Evolutionary conservation across 30 jellyfish, hydroid and myxozoan genomes (phyloP), one percentile per base, ranked within the genome.

Genomic region (Chironex yamaguchii): DNA sequence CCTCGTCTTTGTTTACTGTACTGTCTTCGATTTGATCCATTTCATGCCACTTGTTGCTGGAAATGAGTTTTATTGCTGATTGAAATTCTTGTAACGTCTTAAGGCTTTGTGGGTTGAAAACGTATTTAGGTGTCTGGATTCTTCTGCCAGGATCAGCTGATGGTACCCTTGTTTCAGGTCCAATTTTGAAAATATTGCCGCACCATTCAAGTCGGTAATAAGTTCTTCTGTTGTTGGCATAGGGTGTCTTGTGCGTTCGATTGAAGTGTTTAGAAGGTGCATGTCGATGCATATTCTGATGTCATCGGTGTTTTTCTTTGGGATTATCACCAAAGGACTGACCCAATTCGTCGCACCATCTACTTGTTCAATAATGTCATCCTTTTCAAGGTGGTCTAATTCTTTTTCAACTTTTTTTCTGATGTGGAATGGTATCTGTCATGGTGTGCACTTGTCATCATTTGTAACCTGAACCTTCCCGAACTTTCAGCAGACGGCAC

Each of bases 321-420:
- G 91, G 28, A 74, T 58, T 11, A 81, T 80, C 25, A 89, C 97
- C 23, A 89, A 51, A 52, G 91, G 85, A 64, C 96, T 81, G 31
- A 89, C 90, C 96, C 97, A 89, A 27, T 82, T 76, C 64, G 91
- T 93, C 28, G 96, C 88, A 69, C 96, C 86, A 13, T 81, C 87
- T 30, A 62, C 95, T 58, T 54, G 23, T 62, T 82, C 92, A 48
- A 81, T 79, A 42, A 67, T 67, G 90, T 72, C 95, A 25, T 78
- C 62, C 35, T 69, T 71, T 58, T 80, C 92, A 29, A 82, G 80
- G 4, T 64, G 84, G 26, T 79, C 75, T 49, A 87, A 28, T 88
- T 88, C 91, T 32, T 50, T 34, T 30, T 36, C 68, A 22, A 88
- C 89, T 29, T 67, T 62, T 69, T 81, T 81, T 88, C 85, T 34